Evolutionary conservation across 2,888 invertebrate genomes (phyloP).

Genomic region (Zele albiditarsus): DNA sequence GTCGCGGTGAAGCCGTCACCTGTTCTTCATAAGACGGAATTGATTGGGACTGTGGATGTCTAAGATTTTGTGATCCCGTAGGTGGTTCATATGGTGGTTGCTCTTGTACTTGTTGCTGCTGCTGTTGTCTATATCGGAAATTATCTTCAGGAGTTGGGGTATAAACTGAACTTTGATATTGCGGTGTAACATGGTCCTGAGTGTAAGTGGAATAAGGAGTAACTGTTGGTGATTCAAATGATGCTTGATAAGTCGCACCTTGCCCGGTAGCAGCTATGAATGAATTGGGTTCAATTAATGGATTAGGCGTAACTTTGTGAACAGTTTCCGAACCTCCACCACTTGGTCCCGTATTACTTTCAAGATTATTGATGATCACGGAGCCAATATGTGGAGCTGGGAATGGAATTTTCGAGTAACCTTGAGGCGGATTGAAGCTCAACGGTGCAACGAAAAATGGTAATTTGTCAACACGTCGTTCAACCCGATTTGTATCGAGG

Average conservation of each 20-base stretch:
- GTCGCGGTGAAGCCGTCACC: conserved; percentile 49
- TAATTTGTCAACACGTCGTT: conserved; percentile 82
- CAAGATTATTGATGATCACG: conserved; percentile 79
- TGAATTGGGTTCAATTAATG: conserved; percentile 67
- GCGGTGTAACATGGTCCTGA: conserved; percentile 51
- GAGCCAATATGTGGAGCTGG: conserved; percentile 91
- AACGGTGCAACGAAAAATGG: conserved; percentile 91
- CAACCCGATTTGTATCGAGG: conserved; percentile 79
- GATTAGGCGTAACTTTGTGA: conserved; percentile 57
- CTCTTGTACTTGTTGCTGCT: conserved; percentile 31
- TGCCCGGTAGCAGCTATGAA: conserved; percentile 69
- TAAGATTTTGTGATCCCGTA: conserved; percentile 29
- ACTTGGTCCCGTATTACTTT: conserved; percentile 42
- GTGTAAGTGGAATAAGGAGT: conserved; percentile 48
- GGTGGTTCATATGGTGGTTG: conserved; percentile 44
- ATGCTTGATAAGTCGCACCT: conserved; percentile 47
- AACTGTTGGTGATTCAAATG: conserved; percentile 59
- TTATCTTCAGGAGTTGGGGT: conserved; percentile 49
- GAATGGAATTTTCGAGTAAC: conserved; percentile 89
- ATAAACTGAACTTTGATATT: conserved; percentile 51
- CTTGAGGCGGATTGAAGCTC: conserved; percentile 87
- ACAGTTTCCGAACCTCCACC: conserved; percentile 51
- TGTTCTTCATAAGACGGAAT: conserved; percentile 54
- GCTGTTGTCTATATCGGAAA: conserved; percentile 49
- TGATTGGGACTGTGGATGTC: conserved; percentile 34